Evolutionary conservation across 2,113 vertebrate genomes (phyloP), one percentile per base, ranked within the genome.

Genomic region (Campylorhamphus procurvoides): DNA sequence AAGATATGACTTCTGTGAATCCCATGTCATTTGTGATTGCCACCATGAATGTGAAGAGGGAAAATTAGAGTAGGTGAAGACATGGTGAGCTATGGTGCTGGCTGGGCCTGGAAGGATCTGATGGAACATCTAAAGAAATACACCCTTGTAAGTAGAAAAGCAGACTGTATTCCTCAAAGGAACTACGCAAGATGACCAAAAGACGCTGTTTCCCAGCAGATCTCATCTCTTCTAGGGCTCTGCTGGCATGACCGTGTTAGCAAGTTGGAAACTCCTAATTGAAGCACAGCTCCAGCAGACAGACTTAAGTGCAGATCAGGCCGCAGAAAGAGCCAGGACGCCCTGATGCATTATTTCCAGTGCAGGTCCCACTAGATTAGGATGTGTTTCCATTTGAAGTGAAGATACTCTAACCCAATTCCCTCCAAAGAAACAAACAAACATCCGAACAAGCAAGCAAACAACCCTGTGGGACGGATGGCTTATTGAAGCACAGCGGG

Each of bases 291-390:
- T 78, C 60, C 67, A 52, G 67, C 3, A 9, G 91, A 67, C 91
- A 93, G 88, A 82, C 68, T 90, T 84, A 0, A 60, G 64, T 10
- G 44, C 49, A 42, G 66, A 91, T 76, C 44, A 53, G 73, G 76
- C 53, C 44, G 75, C 64, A 35, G 37, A 89, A 94, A 68, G 4
- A 16, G 67, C 47, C 72, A 80, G 84, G 44, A 84, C 8, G 0
- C 29, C 74, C 79, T 94, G 87, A 93, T 93, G 83, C 69, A 60
- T 64, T 85, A 91, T 97, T 96, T 94, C 87, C 89, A 95, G 52
- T 27, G 53, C 77, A 92, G 77, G 77, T 95, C 94, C 87, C 5
- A 0, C 74, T 83, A 90, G 87, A 93, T 78, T 75, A 85, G 67
- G 76, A 71, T 64, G 53, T 95, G 91, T 83, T 96, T 94, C 84